Conservation (phyloP, 2,888 invertebrate species). For the Metellina segmentata region DNA sequence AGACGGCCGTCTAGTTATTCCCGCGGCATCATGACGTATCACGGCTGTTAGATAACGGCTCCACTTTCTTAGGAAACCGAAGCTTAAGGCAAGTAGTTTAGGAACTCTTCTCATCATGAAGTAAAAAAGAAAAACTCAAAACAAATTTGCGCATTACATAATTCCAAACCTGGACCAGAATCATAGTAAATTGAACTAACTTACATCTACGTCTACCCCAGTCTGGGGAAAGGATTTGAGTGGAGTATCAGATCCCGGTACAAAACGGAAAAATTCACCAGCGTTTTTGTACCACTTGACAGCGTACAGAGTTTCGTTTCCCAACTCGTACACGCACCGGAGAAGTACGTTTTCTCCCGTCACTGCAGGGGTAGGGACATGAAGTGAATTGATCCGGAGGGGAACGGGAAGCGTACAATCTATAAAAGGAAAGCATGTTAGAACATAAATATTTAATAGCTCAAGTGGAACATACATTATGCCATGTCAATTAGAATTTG, state of each 20-base stretch:
- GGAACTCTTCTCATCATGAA: no score
- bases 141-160: no score
- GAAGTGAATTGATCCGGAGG: slow-evolving; percentile 44
- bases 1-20: no score
- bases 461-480: no score
- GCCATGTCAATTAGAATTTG: no score
- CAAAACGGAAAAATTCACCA: slow-evolving; percentile 61
- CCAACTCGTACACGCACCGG: slow-evolving; percentile 58
- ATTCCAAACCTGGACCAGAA: no score
- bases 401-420: slow-evolving; percentile 26
- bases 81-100: no score
- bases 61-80: no score
- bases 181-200: background rate
- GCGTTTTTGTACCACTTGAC: slow-evolving; percentile 68
- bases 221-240: slow-evolving; percentile 48
- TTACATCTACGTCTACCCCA: slow-evolving; percentile 59
- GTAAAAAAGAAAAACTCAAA: no score
- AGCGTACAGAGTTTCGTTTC: slow-evolving; percentile 54
- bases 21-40: no score
- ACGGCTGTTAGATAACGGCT: no score
- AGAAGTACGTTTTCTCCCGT: slow-evolving; percentile 40
- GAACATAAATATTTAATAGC: no score
- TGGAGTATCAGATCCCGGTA: slow-evolving; percentile 30
- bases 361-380: slow-evolving; percentile 41
- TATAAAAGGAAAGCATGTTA: background rate